Conservation (phyloP, 1,140 invertebrate species). For the Neelides sp. region DNA sequence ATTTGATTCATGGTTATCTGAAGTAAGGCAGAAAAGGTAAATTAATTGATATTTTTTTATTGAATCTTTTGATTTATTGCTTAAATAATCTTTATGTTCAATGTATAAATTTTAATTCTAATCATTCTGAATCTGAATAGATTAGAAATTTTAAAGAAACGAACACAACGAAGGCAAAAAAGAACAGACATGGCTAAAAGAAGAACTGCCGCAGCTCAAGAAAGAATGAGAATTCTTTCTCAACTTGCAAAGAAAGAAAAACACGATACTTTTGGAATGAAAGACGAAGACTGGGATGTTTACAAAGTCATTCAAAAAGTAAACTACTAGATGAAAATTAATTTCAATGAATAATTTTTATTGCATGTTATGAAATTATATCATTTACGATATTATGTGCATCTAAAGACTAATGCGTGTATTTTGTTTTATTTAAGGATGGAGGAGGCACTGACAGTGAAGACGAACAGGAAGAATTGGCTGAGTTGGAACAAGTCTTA, state of each 20-base stretch:
- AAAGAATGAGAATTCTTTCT: slow-evolving; percentile 84
- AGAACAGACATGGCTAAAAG: slow-evolving; percentile 76
- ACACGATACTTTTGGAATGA: slow-evolving; percentile 77
- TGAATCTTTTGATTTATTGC: too few relatives aligned
- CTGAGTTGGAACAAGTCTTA: slow-evolving; percentile 73
- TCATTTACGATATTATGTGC: background rate
- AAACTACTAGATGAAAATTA: slow-evolving; percentile 38
- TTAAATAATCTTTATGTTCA: too few relatives aligned
- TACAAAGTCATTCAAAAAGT: slow-evolving; percentile 81
- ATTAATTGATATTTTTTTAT: background rate
- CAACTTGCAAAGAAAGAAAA: slow-evolving; percentile 70
- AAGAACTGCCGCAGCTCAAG: slow-evolving; percentile 75
- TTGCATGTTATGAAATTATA: background rate
- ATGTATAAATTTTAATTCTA: too few relatives aligned
- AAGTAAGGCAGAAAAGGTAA: slow-evolving; percentile 9
- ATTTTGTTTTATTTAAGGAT: slow-evolving; percentile 38
- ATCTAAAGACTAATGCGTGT: background rate
- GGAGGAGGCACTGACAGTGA: slow-evolving; percentile 79
- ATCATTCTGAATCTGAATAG: slow-evolving; percentile 33
- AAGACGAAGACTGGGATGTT: slow-evolving; percentile 91
- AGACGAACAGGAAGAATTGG: slow-evolving; percentile 71
- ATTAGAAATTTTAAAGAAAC: slow-evolving; percentile 51
- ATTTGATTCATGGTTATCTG: slow-evolving; percentile 1
- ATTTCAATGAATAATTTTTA: too few relatives aligned
- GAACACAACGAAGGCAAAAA: slow-evolving; percentile 56